Conservation (phyloP, 2,113 vertebrate species). For the Thomomys bottae region DNA sequence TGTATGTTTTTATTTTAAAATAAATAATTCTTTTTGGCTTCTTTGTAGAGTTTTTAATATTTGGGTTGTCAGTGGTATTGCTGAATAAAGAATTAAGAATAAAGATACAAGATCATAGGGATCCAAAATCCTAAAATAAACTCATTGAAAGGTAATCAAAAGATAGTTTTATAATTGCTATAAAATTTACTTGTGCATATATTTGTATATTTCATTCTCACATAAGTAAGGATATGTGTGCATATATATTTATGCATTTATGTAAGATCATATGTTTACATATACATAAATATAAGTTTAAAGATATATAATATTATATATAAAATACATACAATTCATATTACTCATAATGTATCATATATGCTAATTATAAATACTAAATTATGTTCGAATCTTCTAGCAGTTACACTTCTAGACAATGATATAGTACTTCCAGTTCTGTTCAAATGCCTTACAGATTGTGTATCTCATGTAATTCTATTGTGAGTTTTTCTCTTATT, state of each 20-base stretch:
- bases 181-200: neutral
- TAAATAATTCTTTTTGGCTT: neutral
- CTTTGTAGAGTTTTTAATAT: too few relatives aligned
- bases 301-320: too few relatives aligned
- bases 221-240: too few relatives aligned
- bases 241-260: too few relatives aligned
- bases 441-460: neutral
- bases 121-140: neutral
- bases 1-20: neutral
- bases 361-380: neutral
- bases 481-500: slow-evolving; percentile 46
- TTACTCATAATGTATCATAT: too few relatives aligned
- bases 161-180: too few relatives aligned
- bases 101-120: neutral
- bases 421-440: neutral
- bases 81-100: neutral
- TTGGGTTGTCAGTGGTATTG: neutral
- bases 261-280: too few relatives aligned
- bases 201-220: too few relatives aligned
- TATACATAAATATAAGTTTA: too few relatives aligned
- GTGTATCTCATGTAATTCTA: neutral
- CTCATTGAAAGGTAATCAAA: neutral
- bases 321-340: too few relatives aligned
- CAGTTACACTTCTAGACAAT: neutral
- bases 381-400: neutral